A percentile compares a stretch with the other conserved stretches of the same genome.
phyloP scores from a whole-genome alignment of 2,888 invertebrate species.

The Drosophila mercatorum region DNA sequence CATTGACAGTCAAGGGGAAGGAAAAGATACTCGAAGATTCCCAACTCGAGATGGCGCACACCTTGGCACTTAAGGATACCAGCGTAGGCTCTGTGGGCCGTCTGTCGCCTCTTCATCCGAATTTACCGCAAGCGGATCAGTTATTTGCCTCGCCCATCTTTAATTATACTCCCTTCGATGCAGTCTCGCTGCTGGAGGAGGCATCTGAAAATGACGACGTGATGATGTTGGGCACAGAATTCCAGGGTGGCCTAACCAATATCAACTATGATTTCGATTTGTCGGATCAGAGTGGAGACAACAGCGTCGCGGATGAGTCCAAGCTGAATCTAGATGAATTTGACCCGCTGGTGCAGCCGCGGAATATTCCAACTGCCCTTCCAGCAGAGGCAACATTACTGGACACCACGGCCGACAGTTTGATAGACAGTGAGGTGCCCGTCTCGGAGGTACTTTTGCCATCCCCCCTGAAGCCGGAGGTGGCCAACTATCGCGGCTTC shows the following conservation, averaged over 20 bases:
- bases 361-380: conserved; percentile 1
- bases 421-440: conserved; percentile 83
- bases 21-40: conserved; percentile 9
- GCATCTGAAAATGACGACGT: conserved; percentile 87
- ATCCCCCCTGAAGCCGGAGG: conserved; percentile 86
- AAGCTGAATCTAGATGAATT: conserved; percentile 84
- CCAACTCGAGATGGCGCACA: conserved; percentile 38
- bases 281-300: conserved; percentile 90
- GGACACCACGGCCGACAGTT: conserved; percentile 64
- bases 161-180: conserved; percentile 86
- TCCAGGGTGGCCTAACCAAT: conserved; percentile 88
- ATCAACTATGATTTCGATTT: conserved; percentile 92
- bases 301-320: conserved; percentile 87
- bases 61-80: conserved; percentile 72
- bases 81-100: conserved; percentile 64
- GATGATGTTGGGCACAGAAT: conserved; percentile 83
- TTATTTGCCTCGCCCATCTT: conserved; percentile 87
- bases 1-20: conserved; percentile 24
- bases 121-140: conserved; percentile 84
- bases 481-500: conserved; percentile 87
- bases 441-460: conserved; percentile 86
- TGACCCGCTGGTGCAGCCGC: conserved; percentile 79
- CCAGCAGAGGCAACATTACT: conserved; percentile 32
- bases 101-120: conserved; percentile 69
- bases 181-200: conserved; percentile 86